phyloP scores from a whole-genome alignment of 2,888 invertebrate species.

The Platynereis dumerilii region DNA sequence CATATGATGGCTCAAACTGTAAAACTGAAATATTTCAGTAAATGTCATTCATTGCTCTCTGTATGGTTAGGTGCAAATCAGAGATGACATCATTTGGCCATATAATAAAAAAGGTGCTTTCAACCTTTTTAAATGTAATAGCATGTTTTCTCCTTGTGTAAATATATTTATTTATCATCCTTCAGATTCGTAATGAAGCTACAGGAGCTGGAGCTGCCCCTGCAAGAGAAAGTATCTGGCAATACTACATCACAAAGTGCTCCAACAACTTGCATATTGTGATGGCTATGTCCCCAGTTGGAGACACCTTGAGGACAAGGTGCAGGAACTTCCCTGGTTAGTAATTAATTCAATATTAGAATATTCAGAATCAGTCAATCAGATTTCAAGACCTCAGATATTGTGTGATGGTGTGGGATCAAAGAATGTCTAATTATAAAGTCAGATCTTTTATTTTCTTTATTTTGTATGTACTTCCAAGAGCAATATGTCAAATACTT shows the following conservation, averaged over 20 bases:
- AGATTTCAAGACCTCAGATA: neutral
- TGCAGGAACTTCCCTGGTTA: slow-evolving; percentile 83
- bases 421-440: too few relatives aligned
- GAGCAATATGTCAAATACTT: neutral
- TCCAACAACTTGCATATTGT: slow-evolving; percentile 88
- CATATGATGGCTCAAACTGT: too few relatives aligned
- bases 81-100: too few relatives aligned
- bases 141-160: too few relatives aligned
- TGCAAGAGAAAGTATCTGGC: slow-evolving; percentile 85
- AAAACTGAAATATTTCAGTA: too few relatives aligned
- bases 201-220: slow-evolving; percentile 75
- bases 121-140: too few relatives aligned
- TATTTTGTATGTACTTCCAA: too few relatives aligned
- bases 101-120: too few relatives aligned
- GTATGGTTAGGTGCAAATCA: too few relatives aligned
- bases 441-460: too few relatives aligned
- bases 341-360: neutral
- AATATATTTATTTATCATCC: neutral
- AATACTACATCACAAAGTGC: slow-evolving; percentile 79
- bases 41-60: too few relatives aligned
- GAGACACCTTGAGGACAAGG: slow-evolving; percentile 80
- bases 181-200: slow-evolving; percentile 73
- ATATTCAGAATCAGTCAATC: neutral
- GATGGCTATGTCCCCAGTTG: slow-evolving; percentile 85
- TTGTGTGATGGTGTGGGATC: too few relatives aligned